Evolutionary conservation across 2,888 invertebrate species (phyloP), one percentile per base, ranked within the genome.

Genomic region (Drosophila dives): DNA sequence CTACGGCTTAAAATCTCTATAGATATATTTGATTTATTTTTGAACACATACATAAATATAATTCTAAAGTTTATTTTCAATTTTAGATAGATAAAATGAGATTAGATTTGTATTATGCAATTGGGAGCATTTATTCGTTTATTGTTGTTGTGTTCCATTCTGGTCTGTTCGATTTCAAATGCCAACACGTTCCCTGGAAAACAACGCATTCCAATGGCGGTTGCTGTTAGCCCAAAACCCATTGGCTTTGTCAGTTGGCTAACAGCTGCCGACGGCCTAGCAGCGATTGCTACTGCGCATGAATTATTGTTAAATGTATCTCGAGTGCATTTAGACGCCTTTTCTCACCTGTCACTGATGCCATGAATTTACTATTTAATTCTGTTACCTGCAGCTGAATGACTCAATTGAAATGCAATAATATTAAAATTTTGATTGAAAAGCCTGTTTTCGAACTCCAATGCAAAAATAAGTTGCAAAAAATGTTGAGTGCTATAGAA

Each of bases 161-260:
- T 15, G 12, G 34, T 34, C 10, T 8, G 60, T 81, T 36, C 11
- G 7, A 56, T 80, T 77, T 53, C 74, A 11, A 7, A 26, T 71
- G 34, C 73, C 90, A 89, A 77, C 83, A 78, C 65, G 58, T 83
- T 80, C 72, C 83, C 80, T 75, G 70, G 73, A 67, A 72, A 26
- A 2, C 15, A 26, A 5, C 6, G 32, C 8, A 50, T 58, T 79
- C 63, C 70, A 58, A 60, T 26, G 26, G 29, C 40, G 50, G 15
- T 40, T 61, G 20, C 29, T 50, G 29, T 63, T 55, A 34, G 34
- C 15, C 32, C 33, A 36, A 50, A 53, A 38, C 8, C 48, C 12
- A 29, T 32, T 50, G 17, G 17, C 59, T 36, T 23, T 17, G 36
- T 20, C 65, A 71, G 64, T 67, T 83, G 77, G 82, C 72, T 58